phyloP scores from a whole-genome alignment of 1,140 invertebrate genomes.

The Helicoverpa zea region DNA sequence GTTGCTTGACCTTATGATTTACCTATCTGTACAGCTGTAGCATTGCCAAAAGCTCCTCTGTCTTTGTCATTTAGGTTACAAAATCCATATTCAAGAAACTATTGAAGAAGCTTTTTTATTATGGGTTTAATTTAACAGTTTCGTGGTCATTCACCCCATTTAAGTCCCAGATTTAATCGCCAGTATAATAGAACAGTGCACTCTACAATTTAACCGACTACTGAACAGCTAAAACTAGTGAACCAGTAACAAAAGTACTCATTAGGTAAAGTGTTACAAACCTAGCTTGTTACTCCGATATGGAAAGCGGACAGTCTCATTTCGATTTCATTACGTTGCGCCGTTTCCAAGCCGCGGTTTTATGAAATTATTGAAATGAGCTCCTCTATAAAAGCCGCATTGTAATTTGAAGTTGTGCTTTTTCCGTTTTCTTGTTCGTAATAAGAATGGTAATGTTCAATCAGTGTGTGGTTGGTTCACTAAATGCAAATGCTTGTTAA shows the following conservation, averaged over 20 bases:
- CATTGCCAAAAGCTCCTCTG: too few species aligned
- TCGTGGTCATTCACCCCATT: neutral
- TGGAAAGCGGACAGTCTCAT: neutral
- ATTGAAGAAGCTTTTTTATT: too few species aligned
- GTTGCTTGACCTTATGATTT: too few species aligned
- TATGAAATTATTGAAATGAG: constrained; percentile 35
- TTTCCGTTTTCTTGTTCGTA: neutral
- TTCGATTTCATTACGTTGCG: constrained; percentile 28
- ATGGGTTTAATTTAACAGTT: neutral
- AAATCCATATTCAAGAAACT: too few species aligned
- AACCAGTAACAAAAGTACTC: constrained; percentile 24
- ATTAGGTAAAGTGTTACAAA: constrained; percentile 20
- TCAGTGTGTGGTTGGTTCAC: neutral
- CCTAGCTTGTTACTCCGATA: constrained; percentile 4
- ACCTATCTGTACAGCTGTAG: too few species aligned
- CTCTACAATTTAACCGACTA: constrained; percentile 3
- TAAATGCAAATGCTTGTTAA: neutral
- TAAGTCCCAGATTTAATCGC: constrained; percentile 18
- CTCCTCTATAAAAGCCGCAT: constrained; percentile 4
- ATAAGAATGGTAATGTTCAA: neutral
- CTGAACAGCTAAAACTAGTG: neutral
- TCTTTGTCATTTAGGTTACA: too few species aligned
- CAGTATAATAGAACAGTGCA: neutral
- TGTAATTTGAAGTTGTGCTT: constrained; percentile 8
- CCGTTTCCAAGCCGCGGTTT: constrained; percentile 23